Evolutionary conservation across 2,797 vertebrate genomes (phyloP).

Genomic region (Thunnus albacares): DNA sequence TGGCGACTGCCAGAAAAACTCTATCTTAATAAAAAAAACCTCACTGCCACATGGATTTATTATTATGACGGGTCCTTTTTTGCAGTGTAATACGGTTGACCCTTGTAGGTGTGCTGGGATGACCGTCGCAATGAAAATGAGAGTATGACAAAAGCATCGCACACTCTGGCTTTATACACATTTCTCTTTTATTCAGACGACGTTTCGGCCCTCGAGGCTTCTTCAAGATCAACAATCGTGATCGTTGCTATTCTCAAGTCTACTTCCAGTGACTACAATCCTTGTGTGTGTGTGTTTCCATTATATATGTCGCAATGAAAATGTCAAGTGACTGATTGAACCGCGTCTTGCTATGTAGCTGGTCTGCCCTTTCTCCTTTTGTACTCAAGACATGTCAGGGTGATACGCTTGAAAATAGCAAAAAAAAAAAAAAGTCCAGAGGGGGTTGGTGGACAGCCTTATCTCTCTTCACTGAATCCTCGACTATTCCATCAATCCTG

Average conservation of each 20-base stretch:
- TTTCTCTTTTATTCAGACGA: too few relatives aligned
- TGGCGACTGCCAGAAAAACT: not conserved
- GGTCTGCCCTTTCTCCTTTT: not conserved
- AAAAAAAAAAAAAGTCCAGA: not conserved
- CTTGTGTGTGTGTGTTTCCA: too few relatives aligned
- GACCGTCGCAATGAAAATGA: constrained; percentile 34
- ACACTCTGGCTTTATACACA: too few relatives aligned
- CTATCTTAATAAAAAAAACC: not conserved
- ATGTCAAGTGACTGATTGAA: constrained; percentile 29
- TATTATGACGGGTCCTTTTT: not conserved
- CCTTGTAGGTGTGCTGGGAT: not conserved
- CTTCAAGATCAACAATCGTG: too few relatives aligned
- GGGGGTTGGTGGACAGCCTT: not conserved
- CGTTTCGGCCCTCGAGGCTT: too few relatives aligned
- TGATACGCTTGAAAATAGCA: constrained; percentile 14
- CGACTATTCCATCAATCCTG: not conserved
- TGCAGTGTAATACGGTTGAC: constrained; percentile 5
- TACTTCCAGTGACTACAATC: too few relatives aligned
- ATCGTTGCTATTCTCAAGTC: too few relatives aligned
- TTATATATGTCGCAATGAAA: constrained; percentile 20
- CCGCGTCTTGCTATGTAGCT: not conserved
- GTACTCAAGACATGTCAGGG: not conserved
- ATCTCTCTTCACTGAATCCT: not conserved
- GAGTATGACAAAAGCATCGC: too few relatives aligned
- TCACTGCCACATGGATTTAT: not conserved